phyloP scores from a whole-genome alignment of 2,797 vertebrate species.

The Chiloscyllium punctatum region DNA sequence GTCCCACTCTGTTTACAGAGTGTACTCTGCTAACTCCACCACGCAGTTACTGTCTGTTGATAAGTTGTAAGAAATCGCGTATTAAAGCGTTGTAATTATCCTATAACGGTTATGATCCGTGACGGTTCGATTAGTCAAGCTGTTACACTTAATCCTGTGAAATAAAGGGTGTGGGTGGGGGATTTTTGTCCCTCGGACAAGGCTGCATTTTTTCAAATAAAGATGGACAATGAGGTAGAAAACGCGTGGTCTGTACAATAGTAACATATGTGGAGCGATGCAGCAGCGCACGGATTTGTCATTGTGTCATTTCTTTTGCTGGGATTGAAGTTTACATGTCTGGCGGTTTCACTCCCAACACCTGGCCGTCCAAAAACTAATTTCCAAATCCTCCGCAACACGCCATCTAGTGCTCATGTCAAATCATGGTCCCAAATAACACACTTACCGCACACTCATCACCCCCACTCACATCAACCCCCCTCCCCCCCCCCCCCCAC shows the following conservation, averaged over 20 bases:
- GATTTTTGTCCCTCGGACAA: neutral
- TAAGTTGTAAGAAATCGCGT: conserved; percentile 69
- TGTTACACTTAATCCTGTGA: conserved; percentile 32
- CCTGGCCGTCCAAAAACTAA: neutral
- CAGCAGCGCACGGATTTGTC: neutral
- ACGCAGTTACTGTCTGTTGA: conserved; percentile 61
- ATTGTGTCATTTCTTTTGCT: conserved; percentile 10
- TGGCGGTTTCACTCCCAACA: neutral
- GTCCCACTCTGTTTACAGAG: conserved; percentile 59
- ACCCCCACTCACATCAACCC: too few species aligned
- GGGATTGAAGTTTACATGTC: neutral
- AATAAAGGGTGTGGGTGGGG: neutral
- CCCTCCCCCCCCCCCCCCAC: too few species aligned
- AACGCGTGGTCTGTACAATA: conserved; percentile 6
- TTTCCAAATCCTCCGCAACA: neutral
- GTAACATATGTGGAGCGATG: conserved; percentile 27
- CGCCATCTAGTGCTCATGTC: conserved; percentile 23
- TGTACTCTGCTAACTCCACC: conserved; percentile 56
- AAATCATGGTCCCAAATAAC: neutral
- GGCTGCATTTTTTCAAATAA: neutral
- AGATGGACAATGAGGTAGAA: conserved; percentile 9
- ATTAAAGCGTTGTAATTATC: conserved; percentile 73
- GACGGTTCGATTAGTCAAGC: conserved; percentile 64
- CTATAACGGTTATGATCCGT: conserved; percentile 73
- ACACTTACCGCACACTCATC: neutral